Conservation (phyloP, 1,140 invertebrate species). For the Gonatopus flavifemur region DNA sequence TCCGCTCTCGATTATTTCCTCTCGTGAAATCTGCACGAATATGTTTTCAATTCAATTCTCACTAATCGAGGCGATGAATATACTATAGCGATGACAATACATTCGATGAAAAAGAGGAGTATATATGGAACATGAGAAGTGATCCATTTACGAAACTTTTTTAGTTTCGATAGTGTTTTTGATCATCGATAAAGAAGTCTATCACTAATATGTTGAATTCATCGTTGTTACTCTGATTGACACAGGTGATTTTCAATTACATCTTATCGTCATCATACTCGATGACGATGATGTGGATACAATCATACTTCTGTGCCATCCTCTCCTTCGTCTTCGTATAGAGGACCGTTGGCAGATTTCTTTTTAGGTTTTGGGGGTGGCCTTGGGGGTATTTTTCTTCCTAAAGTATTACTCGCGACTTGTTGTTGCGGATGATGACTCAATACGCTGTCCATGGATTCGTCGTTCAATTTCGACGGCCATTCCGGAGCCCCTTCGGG, state of each 20-base stretch:
- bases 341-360: constrained; percentile 65
- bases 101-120: too few species aligned
- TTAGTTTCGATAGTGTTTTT: too few species aligned
- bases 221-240: too few species aligned
- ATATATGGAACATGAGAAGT: too few species aligned
- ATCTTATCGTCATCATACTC: constrained; percentile 34
- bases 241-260: constrained; percentile 29
- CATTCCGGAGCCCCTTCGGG: constrained; percentile 69
- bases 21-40: too few species aligned
- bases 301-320: constrained; percentile 82
- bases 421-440: constrained; percentile 46
- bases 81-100: too few species aligned
- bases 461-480: constrained; percentile 44
- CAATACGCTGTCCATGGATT: constrained; percentile 26
- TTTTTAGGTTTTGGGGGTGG: constrained; percentile 81
- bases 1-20: too few species aligned
- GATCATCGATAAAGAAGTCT: too few species aligned
- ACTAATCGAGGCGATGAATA: too few species aligned
- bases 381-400: constrained; percentile 72
- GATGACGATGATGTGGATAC: constrained; percentile 19
- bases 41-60: too few species aligned
- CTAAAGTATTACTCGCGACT: constrained; percentile 41
- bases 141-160: too few species aligned
- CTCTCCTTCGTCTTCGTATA: constrained; percentile 83
- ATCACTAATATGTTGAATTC: too few species aligned